Percentiles rank a stretch among this genome's conserved stretches.
Evolutionary conservation across 2,888 invertebrate genomes (phyloP).

Genomic region (Metacarcinus magister): DNA sequence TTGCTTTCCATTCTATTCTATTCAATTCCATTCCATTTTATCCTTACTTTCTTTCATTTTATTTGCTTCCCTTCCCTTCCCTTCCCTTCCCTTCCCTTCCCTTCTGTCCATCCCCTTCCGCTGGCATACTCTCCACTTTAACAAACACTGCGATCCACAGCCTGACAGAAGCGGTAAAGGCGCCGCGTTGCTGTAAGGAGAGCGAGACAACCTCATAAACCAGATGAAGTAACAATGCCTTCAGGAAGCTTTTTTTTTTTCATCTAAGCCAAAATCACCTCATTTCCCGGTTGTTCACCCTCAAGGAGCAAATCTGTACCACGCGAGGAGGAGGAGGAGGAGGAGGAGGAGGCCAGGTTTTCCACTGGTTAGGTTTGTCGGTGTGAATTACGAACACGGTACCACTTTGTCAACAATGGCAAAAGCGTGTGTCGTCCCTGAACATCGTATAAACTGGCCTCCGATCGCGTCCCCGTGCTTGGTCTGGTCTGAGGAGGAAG

Average conservation of each 20-base stretch:
- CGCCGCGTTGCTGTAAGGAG: not conserved
- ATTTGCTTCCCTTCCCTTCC: not conserved
- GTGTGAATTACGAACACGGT: not conserved
- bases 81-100: not conserved
- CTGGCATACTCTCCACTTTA: not conserved
- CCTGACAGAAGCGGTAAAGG: not conserved
- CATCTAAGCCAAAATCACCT: not conserved
- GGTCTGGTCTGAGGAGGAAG: not conserved
- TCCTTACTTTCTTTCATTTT: too few species aligned
- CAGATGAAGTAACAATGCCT: conserved; percentile 26
- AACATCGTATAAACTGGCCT: not conserved
- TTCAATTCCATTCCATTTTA: too few species aligned
- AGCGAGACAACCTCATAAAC: not conserved
- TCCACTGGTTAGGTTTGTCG: not conserved
- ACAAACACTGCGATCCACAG: not conserved
- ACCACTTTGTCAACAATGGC: not conserved
- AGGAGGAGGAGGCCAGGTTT: not conserved
- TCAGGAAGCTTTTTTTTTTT: not conserved
- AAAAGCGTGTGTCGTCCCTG: not conserved
- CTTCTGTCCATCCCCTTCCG: not conserved
- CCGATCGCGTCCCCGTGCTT: not conserved
- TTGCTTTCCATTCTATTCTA: not conserved
- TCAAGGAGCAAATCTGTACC: not conserved
- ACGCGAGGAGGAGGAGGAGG: not conserved
- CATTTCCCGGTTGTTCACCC: conserved; percentile 26